Percentiles rank a stretch among this genome's conserved stretches.
These are phyloP conservation scores for Melozone crissalis DNA, from an alignment of 2,113 vertebrate species.

Conservation along the genomic window DNA sequence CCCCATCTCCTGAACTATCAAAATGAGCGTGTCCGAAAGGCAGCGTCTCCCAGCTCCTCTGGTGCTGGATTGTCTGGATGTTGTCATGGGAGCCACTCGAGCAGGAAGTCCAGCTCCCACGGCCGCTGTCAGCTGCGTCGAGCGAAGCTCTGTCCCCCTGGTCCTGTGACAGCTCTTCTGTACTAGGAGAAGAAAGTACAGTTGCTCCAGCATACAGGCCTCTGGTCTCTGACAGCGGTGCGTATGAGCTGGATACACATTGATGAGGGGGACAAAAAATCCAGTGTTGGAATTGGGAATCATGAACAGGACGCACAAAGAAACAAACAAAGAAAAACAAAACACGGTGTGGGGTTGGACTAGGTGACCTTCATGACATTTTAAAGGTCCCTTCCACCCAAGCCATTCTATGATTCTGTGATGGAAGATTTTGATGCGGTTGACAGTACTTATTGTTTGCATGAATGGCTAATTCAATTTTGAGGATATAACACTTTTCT, in stretches of 20 bases:
- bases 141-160: constrained; percentile 94
- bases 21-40: constrained; percentile 83
- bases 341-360: background rate
- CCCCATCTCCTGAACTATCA: constrained; percentile 76
- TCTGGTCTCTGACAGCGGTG: constrained; percentile 87
- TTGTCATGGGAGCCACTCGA: constrained; percentile 98
- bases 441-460: background rate
- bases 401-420: background rate
- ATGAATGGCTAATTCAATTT: background rate
- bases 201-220: constrained; percentile 87
- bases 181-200: constrained; percentile 92
- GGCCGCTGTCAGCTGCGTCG: constrained; percentile 95
- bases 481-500: background rate
- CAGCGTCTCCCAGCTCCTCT: constrained; percentile 94
- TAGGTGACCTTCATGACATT: background rate
- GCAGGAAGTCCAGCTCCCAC: constrained; percentile 98
- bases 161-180: constrained; percentile 95
- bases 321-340: background rate
- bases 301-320: background rate
- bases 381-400: background rate
- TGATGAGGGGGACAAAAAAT: background rate
- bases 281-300: background rate
- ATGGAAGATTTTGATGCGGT: background rate
- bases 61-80: constrained; percentile 97
- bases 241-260: constrained; percentile 81